These are phyloP conservation scores for Sphaerophoria taeniata DNA, from an alignment of 2,888 invertebrate species.

Conservation along the genomic window DNA sequence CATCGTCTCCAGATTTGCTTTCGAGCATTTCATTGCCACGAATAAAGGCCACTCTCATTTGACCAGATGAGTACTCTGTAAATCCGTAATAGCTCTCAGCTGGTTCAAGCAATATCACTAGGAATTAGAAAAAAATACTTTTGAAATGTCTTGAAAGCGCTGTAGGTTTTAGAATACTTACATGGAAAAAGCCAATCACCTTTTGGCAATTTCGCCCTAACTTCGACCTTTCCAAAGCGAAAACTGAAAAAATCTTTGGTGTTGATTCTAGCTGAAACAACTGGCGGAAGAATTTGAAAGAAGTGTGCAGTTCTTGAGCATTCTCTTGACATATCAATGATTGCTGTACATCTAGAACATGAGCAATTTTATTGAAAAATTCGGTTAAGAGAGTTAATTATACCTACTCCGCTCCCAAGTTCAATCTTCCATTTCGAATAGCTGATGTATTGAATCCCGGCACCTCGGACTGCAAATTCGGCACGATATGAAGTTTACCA, in stretches of 20 bases:
- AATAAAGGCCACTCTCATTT: constrained; percentile 88
- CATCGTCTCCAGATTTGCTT: constrained; percentile 76
- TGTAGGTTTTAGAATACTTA: constrained; percentile 80
- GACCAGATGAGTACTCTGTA: constrained; percentile 86
- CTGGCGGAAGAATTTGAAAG: constrained; percentile 86
- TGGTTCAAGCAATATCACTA: constrained; percentile 88
- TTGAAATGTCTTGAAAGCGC: background rate
- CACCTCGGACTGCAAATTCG: constrained; percentile 78
- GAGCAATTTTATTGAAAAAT: background rate
- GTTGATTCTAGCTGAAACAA: constrained; percentile 86
- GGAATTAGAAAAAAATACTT: constrained; percentile 55
- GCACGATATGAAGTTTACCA: constrained; percentile 80
- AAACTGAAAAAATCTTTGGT: constrained; percentile 87
- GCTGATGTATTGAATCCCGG: constrained; percentile 75
- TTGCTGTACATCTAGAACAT: constrained; percentile 84
- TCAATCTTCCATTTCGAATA: constrained; percentile 79
- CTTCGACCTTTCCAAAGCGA: constrained; percentile 87
- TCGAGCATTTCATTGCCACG: constrained; percentile 85
- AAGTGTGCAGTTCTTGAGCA: constrained; percentile 76
- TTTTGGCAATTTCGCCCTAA: constrained; percentile 88
- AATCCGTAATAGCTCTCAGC: constrained; percentile 86
- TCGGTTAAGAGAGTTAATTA: background rate
- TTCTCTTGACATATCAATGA: constrained; percentile 81
- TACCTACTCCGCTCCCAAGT: constrained; percentile 81
- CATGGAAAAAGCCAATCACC: constrained; percentile 92